Percentiles rank a stretch among this genome's conserved stretches.
phyloP scores from a whole-genome alignment of 1,140 invertebrate genomes.

The Microplitis demolitor region DNA sequence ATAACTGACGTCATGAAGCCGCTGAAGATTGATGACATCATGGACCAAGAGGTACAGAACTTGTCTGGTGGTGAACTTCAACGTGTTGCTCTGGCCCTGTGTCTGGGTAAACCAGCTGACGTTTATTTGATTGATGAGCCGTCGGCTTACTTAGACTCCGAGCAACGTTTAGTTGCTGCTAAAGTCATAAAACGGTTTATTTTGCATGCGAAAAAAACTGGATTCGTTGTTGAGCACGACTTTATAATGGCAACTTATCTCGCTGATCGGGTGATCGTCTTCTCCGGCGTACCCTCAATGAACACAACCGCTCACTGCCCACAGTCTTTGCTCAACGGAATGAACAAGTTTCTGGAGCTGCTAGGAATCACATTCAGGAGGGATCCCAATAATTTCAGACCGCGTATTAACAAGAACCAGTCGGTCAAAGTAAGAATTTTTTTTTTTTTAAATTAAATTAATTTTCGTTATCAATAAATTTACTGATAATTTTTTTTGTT shows the following conservation, averaged over 20 bases:
- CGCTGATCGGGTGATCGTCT: conserved; percentile 98
- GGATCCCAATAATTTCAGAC: conserved; percentile 98
- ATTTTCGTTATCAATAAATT: conserved; percentile 14
- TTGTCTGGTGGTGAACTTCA: conserved; percentile 99
- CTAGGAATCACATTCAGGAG: conserved; percentile 97
- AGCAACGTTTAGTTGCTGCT: conserved; percentile 98
- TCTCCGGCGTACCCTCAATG: conserved; percentile 92
- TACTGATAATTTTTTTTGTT: conserved; percentile 9
- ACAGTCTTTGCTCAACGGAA: conserved; percentile 93
- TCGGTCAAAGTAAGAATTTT: conserved; percentile 84
- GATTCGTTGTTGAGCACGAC: conserved; percentile 99
- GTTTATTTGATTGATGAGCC: conserved; percentile 99
- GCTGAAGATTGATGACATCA: conserved; percentile 95
- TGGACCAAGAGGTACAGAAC: conserved; percentile 99
- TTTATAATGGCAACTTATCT: conserved; percentile 99
- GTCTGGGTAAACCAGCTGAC: conserved; percentile 97
- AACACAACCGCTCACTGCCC: conserved; percentile 88
- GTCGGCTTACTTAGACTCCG: conserved; percentile 98
- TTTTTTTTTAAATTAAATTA: not conserved
- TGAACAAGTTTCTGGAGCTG: conserved; percentile 98
- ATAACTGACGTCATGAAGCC: conserved; percentile 99
- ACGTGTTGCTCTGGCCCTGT: conserved; percentile 93
- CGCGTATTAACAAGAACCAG: conserved; percentile 95
- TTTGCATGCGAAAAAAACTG: conserved; percentile 98
- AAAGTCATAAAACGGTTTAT: conserved; percentile 99